Conservation (phyloP, 1,140 invertebrate species). For the Anthonomus grandis region DNA sequence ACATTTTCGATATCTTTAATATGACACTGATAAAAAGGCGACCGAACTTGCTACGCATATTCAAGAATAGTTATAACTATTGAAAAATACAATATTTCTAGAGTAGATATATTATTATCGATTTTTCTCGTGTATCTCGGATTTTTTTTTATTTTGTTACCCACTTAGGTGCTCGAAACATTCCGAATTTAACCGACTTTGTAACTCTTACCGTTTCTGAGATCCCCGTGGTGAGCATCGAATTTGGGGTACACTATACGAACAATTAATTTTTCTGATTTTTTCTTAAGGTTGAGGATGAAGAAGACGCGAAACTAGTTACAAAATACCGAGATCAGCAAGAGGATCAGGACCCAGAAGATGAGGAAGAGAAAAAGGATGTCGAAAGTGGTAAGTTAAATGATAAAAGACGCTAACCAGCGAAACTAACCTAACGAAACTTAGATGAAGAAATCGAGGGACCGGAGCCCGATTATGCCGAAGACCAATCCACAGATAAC, state of each 20-base stretch:
- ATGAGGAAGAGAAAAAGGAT: conserved; percentile 58
- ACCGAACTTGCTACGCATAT: no score
- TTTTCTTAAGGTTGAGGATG: conserved; percentile 50
- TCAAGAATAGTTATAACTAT: no score
- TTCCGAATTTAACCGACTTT: no score
- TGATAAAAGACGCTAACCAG: not conserved
- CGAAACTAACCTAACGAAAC: not conserved
- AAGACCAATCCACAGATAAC: conserved; percentile 66
- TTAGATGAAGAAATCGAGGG: conserved; percentile 55
- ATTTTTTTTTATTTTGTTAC: no score
- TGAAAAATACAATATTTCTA: no score
- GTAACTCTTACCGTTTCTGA: no score
- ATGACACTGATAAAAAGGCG: no score
- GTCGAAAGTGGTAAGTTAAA: conserved; percentile 43
- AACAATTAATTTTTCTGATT: not conserved
- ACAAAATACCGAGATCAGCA: conserved; percentile 61
- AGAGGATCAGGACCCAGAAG: conserved; percentile 79
- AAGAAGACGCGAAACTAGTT: conserved; percentile 56
- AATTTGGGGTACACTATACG: not conserved
- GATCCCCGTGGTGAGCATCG: no score
- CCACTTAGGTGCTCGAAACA: no score
- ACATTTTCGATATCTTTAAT: no score
- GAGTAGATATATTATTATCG: no score
- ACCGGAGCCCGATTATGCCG: conserved; percentile 59
- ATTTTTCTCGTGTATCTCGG: no score